phyloP scores from a whole-genome alignment of 2,113 vertebrate species.

The Circaetus gallicus region DNA sequence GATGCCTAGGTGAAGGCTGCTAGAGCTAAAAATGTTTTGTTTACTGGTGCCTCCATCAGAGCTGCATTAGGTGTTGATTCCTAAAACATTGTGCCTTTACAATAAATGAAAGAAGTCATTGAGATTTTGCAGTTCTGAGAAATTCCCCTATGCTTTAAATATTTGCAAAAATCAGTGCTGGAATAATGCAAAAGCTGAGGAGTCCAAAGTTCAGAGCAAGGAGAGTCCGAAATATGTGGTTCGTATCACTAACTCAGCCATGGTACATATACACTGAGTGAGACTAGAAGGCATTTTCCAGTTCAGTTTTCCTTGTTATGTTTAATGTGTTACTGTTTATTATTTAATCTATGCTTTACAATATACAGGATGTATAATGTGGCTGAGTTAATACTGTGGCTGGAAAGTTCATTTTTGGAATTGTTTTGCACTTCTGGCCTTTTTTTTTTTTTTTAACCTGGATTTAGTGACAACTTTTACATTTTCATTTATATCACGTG shows the following conservation, averaged over 20 bases:
- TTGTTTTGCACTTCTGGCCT: not conserved
- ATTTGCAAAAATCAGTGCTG: not conserved
- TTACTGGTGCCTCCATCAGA: not conserved
- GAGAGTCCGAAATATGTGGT: not conserved
- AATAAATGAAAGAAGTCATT: not conserved
- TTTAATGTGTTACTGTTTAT: not conserved
- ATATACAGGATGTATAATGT: not conserved
- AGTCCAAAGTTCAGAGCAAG: not conserved
- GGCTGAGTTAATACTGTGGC: not conserved
- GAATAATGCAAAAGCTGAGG: not conserved
- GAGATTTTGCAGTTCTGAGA: not conserved
- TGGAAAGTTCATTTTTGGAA: not conserved
- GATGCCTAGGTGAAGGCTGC: not conserved
- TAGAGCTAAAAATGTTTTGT: not conserved
- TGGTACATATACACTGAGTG: not conserved
- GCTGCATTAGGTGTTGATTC: not conserved
- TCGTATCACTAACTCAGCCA: not conserved
- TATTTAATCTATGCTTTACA: not conserved
- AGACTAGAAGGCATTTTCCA: conserved; percentile 16
- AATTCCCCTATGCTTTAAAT: not conserved
- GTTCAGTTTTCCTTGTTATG: not conserved
- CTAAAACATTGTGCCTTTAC: not conserved
- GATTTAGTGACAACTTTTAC: not conserved
- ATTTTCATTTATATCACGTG: not conserved
- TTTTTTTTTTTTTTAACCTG: not conserved